Base-by-base conservation (phyloP, 2,113 vertebrate species). In the Glareola pratincola region DNA sequence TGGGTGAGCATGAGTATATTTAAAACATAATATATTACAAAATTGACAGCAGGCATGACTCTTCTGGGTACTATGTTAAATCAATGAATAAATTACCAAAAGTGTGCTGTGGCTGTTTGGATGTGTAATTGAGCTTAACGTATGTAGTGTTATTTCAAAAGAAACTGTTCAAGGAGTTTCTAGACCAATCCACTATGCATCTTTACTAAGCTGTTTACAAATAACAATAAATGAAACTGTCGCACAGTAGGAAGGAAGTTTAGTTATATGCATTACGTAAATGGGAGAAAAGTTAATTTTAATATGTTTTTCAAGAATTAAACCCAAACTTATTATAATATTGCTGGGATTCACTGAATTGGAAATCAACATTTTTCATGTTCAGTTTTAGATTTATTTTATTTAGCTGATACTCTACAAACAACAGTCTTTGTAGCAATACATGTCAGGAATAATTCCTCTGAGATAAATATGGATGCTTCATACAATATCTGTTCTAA, bases 31-130 rank as follows among this genome's bases (percentile, higher is more conserved):
- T 99, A 98, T 99, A 99, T 98, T 98, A 98, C 98, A 97, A 97
- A 98, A 98, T 98, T 98, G 98, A 98, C 98, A 98, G 98, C 98
- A 98, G 96, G 97, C 98, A 98, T 98, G 98, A 98, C 98, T 98
- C 98, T 98, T 98, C 98, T 98, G 98, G 98, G 98, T 98, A 98
- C 98, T 98, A 98, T 98, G 98, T 98, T 98, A 98, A 98, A 98
- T 98, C 98, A 98, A 98, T 98, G 98, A 99, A 99, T 99, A 98
- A 99, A 99, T 98, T 98, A 98, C 98, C 97, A 98, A 98, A 98
- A 98, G 98, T 98, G 98, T 98, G 98, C 97, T 98, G 98, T 98
- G 98, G 98, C 98, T 98, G 98, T 98, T 98, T 98, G 98, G 98
- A 98, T 98, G 98, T 98, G 98, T 98, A 98, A 98, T 98, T 98